Conservation (phyloP, 2,888 invertebrate species). For the Colletes collaris region DNA sequence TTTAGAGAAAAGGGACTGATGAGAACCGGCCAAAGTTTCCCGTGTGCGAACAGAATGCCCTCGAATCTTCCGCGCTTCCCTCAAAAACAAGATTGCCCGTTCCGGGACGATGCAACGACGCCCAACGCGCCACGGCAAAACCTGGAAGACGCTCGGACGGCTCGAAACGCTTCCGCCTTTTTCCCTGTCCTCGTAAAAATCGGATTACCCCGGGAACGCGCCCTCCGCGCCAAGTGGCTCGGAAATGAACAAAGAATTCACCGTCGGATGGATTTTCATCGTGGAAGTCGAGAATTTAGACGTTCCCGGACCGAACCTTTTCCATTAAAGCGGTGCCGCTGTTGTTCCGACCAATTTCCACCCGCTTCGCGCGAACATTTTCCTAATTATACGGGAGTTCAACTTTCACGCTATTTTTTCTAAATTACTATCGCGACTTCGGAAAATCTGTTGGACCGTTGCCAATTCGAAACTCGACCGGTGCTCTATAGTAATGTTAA, state of each 20-base stretch:
- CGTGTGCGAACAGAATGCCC: slow-evolving; percentile 9
- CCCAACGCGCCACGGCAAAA: neutral
- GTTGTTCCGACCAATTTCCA: no score
- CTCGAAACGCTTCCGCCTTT: slow-evolving; percentile 10
- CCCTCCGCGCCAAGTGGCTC: slow-evolving; percentile 7
- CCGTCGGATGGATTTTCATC: neutral
- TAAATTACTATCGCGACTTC: no score
- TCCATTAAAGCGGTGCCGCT: no score
- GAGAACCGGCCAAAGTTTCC: slow-evolving; percentile 50
- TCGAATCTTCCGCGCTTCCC: slow-evolving; percentile 14
- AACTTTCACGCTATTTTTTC: no score
- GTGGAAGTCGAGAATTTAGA: neutral
- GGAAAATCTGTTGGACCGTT: no score
- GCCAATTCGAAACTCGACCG: no score
- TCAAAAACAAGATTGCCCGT: slow-evolving; percentile 45
- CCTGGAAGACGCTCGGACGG: neutral
- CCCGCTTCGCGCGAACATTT: no score
- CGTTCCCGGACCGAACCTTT: neutral
- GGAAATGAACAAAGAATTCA: slow-evolving; percentile 20
- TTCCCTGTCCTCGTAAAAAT: slow-evolving; percentile 30
- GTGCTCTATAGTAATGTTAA: no score
- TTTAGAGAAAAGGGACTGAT: slow-evolving; percentile 66
- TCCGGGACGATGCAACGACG: neutral
- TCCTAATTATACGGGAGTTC: no score
- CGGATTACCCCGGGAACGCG: slow-evolving; percentile 18